Base-by-base conservation (phyloP, 1,140 invertebrate genomes). In the Aradophagus sp. region DNA sequence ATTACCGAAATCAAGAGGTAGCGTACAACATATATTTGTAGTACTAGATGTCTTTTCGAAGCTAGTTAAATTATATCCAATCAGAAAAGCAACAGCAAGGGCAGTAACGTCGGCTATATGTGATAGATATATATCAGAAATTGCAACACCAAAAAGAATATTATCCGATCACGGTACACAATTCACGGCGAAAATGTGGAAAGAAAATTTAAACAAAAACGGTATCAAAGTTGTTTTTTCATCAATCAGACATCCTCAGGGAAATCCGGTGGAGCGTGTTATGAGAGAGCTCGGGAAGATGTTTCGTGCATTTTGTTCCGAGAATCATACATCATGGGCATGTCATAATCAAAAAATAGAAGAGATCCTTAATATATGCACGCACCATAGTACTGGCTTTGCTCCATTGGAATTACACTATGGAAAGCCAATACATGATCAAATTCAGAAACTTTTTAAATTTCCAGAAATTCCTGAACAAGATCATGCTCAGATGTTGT, bases 241-340 rank as follows among this genome's bases (percentile, higher is more conserved):
- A 7, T 59, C 56, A n/a, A 48, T 59, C 17, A 23, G 56, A 4
- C 45, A 50, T 27, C 56, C 45, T 1, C 42, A 61, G 13, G 35
- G 44, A 5, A 50, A 61, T 11, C 56, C 45, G 0, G 11, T 16
- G 4, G 56, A 61, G 7, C 31, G 56, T 16, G 11, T 61, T 1
- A 61, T 61, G 56, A n/a, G 56, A 0, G 56, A 61, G 27, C 19
- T 61, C 1, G 56, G 56, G 5, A 41, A 41, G 42, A 35, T 61
- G 26, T 61, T 61, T n/a, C 12, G 56, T 16, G 8, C 39, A 5
- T 66, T 34, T 34, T 42, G 48, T 42, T 42, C 34, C n/a, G 8
- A 56, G 8, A 2, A 29, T 3, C 62, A 66, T 34, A 56, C 52
- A 2, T 19, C 32, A 13, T 66, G 59, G 59, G 41, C 48, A 2